Conservation (phyloP, 1,140 invertebrate genomes). For the Eciton burchellii region DNA sequence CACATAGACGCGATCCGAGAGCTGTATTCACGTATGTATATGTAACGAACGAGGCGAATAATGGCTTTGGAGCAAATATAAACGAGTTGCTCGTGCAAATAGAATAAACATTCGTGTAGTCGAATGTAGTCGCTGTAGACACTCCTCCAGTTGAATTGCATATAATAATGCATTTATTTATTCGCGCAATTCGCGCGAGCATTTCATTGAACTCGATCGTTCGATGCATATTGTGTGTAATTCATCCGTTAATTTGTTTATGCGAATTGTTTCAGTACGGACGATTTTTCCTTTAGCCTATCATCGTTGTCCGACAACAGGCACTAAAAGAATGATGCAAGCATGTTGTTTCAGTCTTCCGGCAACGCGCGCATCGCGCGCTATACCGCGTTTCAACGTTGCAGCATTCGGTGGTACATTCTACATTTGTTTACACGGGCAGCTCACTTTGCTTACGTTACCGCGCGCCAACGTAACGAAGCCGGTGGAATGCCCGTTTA, state of each 20-base stretch:
- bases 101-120: no score
- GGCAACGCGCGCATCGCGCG: not conserved
- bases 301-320: not conserved
- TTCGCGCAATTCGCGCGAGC: no score
- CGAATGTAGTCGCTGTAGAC: no score
- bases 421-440: constrained; percentile 26
- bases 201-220: no score
- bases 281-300: not conserved
- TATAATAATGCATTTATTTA: no score
- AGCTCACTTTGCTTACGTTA: constrained; percentile 10
- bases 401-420: not conserved
- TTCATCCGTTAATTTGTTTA: not conserved
- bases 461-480: not conserved
- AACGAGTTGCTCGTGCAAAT: no score
- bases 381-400: not conserved
- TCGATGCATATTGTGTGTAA: no score
- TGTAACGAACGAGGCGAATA: no score
- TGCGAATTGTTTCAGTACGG: not conserved
- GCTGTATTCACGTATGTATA: no score
- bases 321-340: not conserved
- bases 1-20: not conserved
- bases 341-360: not conserved
- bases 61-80: no score
- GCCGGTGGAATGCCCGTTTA: constrained; percentile 15
- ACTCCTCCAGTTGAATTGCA: no score